Conservation (phyloP, 2,888 invertebrate species). For the Timema podura region DNA sequence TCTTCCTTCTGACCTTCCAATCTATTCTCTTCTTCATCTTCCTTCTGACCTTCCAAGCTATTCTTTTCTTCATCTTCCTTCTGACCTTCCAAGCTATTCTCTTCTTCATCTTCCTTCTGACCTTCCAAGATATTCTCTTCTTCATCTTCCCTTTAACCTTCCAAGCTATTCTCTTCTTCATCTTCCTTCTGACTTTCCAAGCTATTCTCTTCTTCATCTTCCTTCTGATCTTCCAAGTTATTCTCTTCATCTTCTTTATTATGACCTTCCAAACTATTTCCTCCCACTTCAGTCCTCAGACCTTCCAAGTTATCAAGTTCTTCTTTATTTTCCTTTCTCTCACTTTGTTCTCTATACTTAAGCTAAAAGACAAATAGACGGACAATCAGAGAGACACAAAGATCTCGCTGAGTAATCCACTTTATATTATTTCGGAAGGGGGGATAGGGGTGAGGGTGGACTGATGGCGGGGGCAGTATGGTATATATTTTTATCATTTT, state of each 20-base stretch:
- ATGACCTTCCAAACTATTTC: neutral
- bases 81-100: neutral
- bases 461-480: neutral
- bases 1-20: too few relatives aligned
- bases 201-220: neutral
- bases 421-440: too few relatives aligned
- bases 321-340: neutral
- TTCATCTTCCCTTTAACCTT: neutral
- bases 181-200: neutral
- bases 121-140: neutral
- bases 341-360: neutral
- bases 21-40: too few relatives aligned
- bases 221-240: neutral
- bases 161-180: neutral
- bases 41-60: too few relatives aligned
- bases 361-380: slow-evolving; percentile 8
- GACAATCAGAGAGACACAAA: neutral
- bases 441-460: slow-evolving; percentile 7
- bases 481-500: too few relatives aligned
- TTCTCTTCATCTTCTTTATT: neutral
- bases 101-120: neutral
- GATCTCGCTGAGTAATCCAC: too few relatives aligned
- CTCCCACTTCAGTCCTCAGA: neutral
- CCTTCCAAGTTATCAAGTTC: neutral
- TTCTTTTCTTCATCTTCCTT: neutral